Percentiles rank a stretch among this genome's conserved stretches.
These are phyloP conservation scores for Podilymbus podiceps DNA, from an alignment of 2,113 vertebrate genomes.

Conservation along the genomic window DNA sequence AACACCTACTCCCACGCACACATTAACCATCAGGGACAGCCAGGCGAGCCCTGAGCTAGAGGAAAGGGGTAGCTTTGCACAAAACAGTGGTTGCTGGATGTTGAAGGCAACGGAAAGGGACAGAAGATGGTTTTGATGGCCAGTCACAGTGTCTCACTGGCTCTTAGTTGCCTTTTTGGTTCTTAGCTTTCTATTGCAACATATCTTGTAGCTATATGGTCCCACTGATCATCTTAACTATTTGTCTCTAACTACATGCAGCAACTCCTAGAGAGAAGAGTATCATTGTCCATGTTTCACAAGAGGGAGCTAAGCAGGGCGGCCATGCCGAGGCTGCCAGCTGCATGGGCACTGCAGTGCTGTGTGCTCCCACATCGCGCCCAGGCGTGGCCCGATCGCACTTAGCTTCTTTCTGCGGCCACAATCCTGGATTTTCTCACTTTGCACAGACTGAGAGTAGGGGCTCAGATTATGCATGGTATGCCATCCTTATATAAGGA, in stretches of 20 bases:
- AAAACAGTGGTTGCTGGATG: neutral
- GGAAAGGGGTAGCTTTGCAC: neutral
- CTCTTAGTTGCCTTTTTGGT: neutral
- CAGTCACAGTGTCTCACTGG: neutral
- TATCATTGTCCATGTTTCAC: neutral
- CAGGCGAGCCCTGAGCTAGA: neutral
- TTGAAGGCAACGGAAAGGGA: neutral
- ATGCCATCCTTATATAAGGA: rapidly evolving
- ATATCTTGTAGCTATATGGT: neutral
- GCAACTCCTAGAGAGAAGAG: neutral
- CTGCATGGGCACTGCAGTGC: neutral
- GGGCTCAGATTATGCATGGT: neutral
- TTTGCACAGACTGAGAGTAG: neutral
- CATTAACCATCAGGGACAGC: rapidly evolving
- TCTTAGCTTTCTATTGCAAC: neutral
- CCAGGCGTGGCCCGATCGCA: rapidly evolving
- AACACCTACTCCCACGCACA: neutral
- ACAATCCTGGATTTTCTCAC: neutral
- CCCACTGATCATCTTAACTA: neutral
- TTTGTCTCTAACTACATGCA: neutral
- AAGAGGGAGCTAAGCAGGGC: neutral
- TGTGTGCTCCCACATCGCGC: neutral
- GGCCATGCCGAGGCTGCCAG: neutral
- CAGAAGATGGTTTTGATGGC: neutral
- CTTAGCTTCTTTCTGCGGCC: neutral